Evolutionary conservation across 2,113 vertebrate genomes (phyloP), one percentile per base, ranked within the genome.

Genomic region (Coregonus clupeaformis): DNA sequence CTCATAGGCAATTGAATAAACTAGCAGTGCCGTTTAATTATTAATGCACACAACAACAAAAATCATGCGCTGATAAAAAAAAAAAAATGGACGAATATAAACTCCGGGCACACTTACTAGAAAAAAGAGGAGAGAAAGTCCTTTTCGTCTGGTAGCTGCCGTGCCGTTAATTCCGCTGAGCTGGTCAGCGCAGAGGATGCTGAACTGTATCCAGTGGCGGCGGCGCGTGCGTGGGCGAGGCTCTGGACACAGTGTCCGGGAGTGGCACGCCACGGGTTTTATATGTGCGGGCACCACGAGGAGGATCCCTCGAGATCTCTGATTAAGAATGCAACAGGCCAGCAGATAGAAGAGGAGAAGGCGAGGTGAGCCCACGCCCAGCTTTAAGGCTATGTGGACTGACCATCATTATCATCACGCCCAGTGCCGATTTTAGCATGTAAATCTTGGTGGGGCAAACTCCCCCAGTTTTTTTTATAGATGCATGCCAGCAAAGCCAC

Each of bases 151-250:
- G 67, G 85, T 60, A 64, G 49, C 3, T 18, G 14, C 5, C 75
- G 36, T 52, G 72, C 1, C 74, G 20, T 76, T 82, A 71, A 84
- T 73, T 81, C 83, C 82, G 77, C 85, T 83, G 85, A 86, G 87
- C 67, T 72, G 82, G 45, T 77, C 80, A 82, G 80, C 80, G 67
- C 77, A 79, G 86, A 86, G 88, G 91, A 89, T 90, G 89, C 91
- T 90, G 84, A 74, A 77, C 18, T 82, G 87, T 86, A 88, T 93
- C 91, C 92, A 90, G 89, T 86, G 75, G 89, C 83, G 81, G 78
- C 36, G 79, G 76, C 18, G 42, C 36, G 45, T 42, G 36, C 13
- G 63, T 68, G 22, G 63, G 84, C 81, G 80, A 73, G 82, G 73
- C 86, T 67, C 45, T 36, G 76, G 72, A 64, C 75, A 59, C 49